phyloP scores from a whole-genome alignment of 1,140 invertebrate species.

The Hesperophylax magnus region DNA sequence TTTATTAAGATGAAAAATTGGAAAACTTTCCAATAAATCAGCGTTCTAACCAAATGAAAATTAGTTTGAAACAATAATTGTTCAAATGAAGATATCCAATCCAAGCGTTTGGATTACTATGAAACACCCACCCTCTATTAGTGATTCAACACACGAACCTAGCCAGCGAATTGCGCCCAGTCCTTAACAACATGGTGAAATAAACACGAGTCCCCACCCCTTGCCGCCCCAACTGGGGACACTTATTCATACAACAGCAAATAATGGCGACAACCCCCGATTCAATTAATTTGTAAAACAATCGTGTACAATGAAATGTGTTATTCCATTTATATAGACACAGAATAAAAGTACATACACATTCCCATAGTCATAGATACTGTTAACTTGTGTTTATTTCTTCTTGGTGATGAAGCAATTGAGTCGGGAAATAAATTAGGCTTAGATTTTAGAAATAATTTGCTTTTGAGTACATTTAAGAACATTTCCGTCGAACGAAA shows the following conservation, averaged over 20 bases:
- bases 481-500: no score
- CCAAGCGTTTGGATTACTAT: constrained; percentile 7
- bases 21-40: neutral
- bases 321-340: neutral
- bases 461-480: no score
- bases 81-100: neutral
- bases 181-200: constrained; percentile 36
- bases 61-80: neutral
- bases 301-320: constrained; percentile 8
- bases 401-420: no score
- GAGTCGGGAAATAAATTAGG: no score
- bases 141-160: constrained; percentile 40
- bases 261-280: constrained; percentile 2
- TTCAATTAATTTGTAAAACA: constrained; percentile 35
- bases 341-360: no score
- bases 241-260: constrained; percentile 24
- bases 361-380: no score
- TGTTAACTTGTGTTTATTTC: no score
- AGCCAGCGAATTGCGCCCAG: constrained; percentile 47
- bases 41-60: neutral
- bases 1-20: no score
- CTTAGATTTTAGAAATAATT: no score
- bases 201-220: constrained; percentile 23
- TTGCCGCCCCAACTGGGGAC: neutral
- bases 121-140: constrained; percentile 34